Percentiles rank a stretch among this genome's conserved stretches.
Evolutionary conservation across 2,888 invertebrate species (phyloP).

Genomic region (Teinopalpus imperialis): DNA sequence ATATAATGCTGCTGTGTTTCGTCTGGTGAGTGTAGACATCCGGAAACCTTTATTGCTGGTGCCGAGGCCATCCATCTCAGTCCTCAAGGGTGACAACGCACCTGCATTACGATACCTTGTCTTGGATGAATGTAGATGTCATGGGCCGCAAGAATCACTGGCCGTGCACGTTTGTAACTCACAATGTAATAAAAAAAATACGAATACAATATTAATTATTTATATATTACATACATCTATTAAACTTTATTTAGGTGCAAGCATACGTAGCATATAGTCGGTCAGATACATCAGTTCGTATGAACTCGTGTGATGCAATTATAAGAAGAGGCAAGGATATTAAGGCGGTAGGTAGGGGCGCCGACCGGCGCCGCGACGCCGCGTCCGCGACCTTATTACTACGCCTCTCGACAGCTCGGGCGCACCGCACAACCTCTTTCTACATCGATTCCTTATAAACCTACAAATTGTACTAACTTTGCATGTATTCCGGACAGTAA

Average conservation of each 20-base stretch:
- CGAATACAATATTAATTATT: too few relatives aligned
- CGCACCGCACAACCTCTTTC: conserved; percentile 61
- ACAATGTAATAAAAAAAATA: too few relatives aligned
- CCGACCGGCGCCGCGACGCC: conserved; percentile 68
- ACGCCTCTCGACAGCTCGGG: conserved; percentile 46
- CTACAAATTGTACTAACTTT: conserved; percentile 29
- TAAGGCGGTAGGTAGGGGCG: conserved; percentile 42
- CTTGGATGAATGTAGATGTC: too few relatives aligned
- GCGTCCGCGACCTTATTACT: conserved; percentile 72
- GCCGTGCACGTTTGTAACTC: too few relatives aligned
- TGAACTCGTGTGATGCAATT: conserved; percentile 22
- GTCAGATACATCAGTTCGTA: neutral
- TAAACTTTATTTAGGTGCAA: conserved; percentile 10
- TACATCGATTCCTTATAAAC: conserved; percentile 61
- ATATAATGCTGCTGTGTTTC: too few relatives aligned
- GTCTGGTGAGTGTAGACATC: too few relatives aligned
- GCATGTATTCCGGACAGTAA: neutral
- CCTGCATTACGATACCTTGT: too few relatives aligned
- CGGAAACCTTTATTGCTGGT: too few relatives aligned
- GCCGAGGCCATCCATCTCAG: too few relatives aligned
- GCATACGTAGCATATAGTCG: neutral
- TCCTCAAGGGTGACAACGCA: too few relatives aligned
- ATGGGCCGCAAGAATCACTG: too few relatives aligned
- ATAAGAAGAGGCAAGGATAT: conserved; percentile 19
- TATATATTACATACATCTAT: conserved; percentile 1